Base-by-base conservation (phyloP, 2,797 vertebrate genomes). In the Anabacerthia variegaticeps region DNA sequence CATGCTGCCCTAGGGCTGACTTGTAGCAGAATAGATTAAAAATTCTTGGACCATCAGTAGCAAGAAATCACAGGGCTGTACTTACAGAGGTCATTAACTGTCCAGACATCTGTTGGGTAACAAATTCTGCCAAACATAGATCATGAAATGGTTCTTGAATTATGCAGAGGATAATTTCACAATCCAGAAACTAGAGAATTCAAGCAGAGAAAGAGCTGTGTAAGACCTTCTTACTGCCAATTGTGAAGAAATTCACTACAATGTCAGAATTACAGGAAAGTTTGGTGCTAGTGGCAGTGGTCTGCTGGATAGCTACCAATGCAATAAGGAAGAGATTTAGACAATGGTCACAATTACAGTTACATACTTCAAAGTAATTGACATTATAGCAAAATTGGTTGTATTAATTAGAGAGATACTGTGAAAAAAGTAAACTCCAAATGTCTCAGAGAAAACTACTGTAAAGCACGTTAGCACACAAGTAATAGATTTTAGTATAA, bases 51-150 rank as follows among this genome's bases (percentile, higher is more conserved):
- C 93, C 77, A 87, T 76, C 77, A 89, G 77, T 63, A 94, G 83
- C 85, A 95, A 96, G 89, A 93, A 95, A 93, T 81, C 94, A 92
- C 76, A 88, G 44, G 41, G 67, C 62, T 94, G 58, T 90, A 86
- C 83, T 96, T 95, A 86, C n/a, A 88, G 92, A 93, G 77, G 89
- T 93, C 94, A 89, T 96, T 96, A 95, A 90, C 80, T 95, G 91
- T 65, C 67, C 91, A 67, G 89, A 92, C 94, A 96, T 97, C 95
- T 96, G 94, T 95, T 95, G 85, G 77, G 85, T 93, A 95, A 95
- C 93, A 96, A 95, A 95, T 92, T 95, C 91, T 95, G 91, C 89
- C 94, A 89, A 96, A 95, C 88, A 89, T 55, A 79, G 88, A 95
- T 94, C 85, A 80, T 92, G 77, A 95, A 96, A 88, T 0, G 0